phyloP scores from a whole-genome alignment of 2,797 vertebrate genomes.

The Eulemur coronatus region DNA sequence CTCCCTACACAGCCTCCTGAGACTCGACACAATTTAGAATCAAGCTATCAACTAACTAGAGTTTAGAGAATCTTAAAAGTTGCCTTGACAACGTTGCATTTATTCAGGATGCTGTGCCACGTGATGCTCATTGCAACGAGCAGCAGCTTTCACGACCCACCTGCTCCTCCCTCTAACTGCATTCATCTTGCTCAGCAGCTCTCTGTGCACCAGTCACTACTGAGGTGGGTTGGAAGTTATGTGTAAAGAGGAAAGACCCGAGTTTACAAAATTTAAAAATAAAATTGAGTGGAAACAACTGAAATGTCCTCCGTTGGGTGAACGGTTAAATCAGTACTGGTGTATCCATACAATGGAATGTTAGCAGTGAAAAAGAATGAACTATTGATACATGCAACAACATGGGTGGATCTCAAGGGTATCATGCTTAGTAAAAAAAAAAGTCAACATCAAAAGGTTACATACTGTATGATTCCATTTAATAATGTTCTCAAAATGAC shows the following conservation, averaged over 20 bases:
- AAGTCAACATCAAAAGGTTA: background rate
- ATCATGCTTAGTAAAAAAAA: background rate
- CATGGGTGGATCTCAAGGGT: background rate
- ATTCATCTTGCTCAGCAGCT: background rate
- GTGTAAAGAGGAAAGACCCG: background rate
- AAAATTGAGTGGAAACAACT: background rate
- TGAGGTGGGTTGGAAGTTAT: background rate
- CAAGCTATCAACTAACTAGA: background rate
- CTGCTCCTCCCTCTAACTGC: background rate
- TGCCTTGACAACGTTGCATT: background rate
- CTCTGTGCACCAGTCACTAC: background rate
- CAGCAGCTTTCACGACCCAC: background rate
- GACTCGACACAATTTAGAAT: background rate
- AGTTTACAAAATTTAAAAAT: background rate
- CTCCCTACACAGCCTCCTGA: background rate
- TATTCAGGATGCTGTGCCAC: background rate
- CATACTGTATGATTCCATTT: background rate
- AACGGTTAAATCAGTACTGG: background rate
- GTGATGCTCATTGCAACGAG: background rate
- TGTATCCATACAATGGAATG: background rate
- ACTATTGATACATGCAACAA: background rate
- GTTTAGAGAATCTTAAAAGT: background rate
- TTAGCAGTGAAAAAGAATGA: background rate
- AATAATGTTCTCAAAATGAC: background rate
- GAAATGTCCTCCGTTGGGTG: background rate